Conservation (phyloP, 2,888 invertebrate species). For the Xestia rhomboidea region DNA sequence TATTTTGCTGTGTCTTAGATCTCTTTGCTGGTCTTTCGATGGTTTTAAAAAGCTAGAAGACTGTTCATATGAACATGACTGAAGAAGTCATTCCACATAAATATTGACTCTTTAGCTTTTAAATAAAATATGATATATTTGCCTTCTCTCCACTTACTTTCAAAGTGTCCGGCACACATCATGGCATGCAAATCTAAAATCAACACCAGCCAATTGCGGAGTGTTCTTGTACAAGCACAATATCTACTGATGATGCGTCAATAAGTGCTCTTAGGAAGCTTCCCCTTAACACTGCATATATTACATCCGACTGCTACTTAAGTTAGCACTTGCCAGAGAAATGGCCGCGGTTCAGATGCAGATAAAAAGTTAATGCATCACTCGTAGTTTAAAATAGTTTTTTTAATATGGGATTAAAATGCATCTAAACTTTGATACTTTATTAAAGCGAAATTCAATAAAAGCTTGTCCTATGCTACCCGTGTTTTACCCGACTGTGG, state of each 20-base stretch:
- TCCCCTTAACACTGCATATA: conserved; percentile 35
- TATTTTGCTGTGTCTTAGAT: not conserved
- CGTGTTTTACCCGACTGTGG: not conserved
- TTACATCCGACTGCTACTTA: conserved; percentile 42
- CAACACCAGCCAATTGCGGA: conserved; percentile 24
- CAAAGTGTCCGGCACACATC: conserved; percentile 23
- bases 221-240: conserved; percentile 5
- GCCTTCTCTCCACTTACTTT: not conserved
- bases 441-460: not conserved
- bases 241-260: conserved; percentile 19
- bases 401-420: not conserved
- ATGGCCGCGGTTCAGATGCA: not conserved
- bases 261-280: conserved; percentile 23
- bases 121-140: conserved; percentile 13
- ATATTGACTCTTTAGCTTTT: not conserved
- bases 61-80: not conserved
- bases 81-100: not conserved
- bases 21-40: not conserved
- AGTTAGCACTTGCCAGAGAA: conserved; percentile 21
- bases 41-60: not conserved
- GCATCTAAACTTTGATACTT: not conserved
- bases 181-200: conserved; percentile 34
- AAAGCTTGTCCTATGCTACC: not conserved
- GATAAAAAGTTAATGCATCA: conserved; percentile 21
- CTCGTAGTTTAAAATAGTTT: not conserved